A percentile compares a stretch with the other conserved stretches of the same genome.
phyloP scores from a whole-genome alignment of 1,140 invertebrate genomes.

The Drosophila equinoxialis region DNA sequence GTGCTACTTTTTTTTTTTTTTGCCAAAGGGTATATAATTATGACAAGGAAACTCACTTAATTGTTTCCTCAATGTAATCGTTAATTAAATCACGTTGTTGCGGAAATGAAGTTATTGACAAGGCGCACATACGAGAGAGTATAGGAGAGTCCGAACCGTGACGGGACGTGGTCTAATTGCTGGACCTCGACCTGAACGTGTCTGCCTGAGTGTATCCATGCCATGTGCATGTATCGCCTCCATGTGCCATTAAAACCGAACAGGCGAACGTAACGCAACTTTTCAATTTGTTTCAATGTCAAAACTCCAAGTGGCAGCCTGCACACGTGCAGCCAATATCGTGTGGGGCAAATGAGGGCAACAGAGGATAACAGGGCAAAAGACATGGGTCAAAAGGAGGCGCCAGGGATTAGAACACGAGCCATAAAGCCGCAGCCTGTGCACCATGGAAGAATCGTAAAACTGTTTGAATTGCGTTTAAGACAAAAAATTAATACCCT shows the following conservation, averaged over 20 bases:
- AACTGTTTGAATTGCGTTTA: conserved; percentile 9
- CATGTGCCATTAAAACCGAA: conserved; percentile 37
- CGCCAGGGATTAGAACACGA: neutral
- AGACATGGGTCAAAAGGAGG: conserved; percentile 9
- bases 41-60: conserved; percentile 69
- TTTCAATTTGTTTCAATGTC: conserved; percentile 55
- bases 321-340: conserved; percentile 19
- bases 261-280: conserved; percentile 46
- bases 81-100: conserved; percentile 79
- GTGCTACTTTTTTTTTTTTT: neutral
- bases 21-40: conserved; percentile 17
- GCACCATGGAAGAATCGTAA: conserved; percentile 37
- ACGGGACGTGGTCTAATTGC: conserved; percentile 66
- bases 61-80: conserved; percentile 64
- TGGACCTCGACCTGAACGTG: conserved; percentile 12
- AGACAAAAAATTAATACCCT: neutral
- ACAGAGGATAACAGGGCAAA: neutral
- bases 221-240: conserved; percentile 34
- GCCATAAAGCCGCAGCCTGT: neutral
- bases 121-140: conserved; percentile 39
- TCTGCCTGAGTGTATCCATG: neutral
- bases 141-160: neutral
- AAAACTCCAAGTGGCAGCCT: conserved; percentile 21
- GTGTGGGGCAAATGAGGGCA: too few species aligned
- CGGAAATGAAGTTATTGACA: conserved; percentile 77